Conservation (phyloP, 2,888 invertebrate genomes). For the Pteria penguin region DNA sequence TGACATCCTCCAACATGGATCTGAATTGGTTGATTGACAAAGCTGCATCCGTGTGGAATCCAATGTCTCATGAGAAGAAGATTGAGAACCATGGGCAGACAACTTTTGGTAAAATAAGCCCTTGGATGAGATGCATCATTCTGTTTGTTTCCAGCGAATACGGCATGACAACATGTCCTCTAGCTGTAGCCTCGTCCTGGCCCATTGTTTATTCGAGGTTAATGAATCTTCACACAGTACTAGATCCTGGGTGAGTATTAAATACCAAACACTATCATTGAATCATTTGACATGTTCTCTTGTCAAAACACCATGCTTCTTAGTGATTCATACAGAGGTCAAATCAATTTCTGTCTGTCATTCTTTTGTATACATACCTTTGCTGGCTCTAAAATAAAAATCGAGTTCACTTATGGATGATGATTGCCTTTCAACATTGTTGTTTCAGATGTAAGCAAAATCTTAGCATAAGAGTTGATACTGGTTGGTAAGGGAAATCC, state of each 20-base stretch:
- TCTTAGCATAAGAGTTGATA: too few relatives aligned
- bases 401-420: too few relatives aligned
- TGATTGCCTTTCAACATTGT: too few relatives aligned
- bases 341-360: too few relatives aligned
- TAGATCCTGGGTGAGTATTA: constrained; percentile 86
- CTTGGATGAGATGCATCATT: constrained; percentile 85
- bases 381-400: too few relatives aligned
- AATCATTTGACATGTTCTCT: not conserved
- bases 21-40: constrained; percentile 96
- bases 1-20: constrained; percentile 88
- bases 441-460: too few relatives aligned
- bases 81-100: constrained; percentile 54
- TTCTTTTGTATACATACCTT: too few relatives aligned
- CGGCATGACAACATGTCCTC: constrained; percentile 90
- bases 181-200: constrained; percentile 95
- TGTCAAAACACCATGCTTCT: too few relatives aligned
- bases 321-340: too few relatives aligned
- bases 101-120: constrained; percentile 73
- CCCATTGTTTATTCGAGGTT: constrained; percentile 95
- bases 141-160: constrained; percentile 92
- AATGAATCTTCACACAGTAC: constrained; percentile 93
- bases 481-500: too few relatives aligned
- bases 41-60: constrained; percentile 90
- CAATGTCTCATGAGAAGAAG: constrained; percentile 66
- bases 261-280: too few relatives aligned